Evolutionary conservation across 2,113 vertebrate species (phyloP), one percentile per base, ranked within the genome.

Genomic region (Pseudorectes ferrugineus): DNA sequence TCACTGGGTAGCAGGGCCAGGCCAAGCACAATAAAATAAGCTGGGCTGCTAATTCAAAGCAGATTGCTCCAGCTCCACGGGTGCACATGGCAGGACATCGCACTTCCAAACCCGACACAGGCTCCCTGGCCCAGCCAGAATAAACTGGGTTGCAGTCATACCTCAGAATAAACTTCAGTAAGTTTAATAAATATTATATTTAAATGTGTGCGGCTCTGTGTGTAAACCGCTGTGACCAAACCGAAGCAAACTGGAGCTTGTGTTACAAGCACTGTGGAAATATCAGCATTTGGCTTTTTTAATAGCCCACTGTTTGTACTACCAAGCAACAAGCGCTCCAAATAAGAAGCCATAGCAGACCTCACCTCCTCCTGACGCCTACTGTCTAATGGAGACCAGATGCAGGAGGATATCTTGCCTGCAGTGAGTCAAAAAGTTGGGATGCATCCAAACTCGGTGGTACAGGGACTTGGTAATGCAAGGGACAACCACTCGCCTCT

Each of bases 141-240:
- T 57, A 96, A 96, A 93, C 82, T 90, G 85, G 94, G 72, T 10
- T 92, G 85, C 82, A 71, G n/a, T 92, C 94, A 86, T 96, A 28
- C 81, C 94, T 94, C 94, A 96, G 94, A 83, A 94, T 85, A 95
- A 94, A 91, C 81, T 85, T 22, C 65, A 87, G 51, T 33, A 35
- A 92, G 85, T 92, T 96, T 94, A 94, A 95, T 86, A 93, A 95
- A 95, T 77, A 93, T 93, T 90, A 40, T 81, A 96, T 95, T 96
- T 90, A 93, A 96, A 97, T 11, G 40, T 40, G 92, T 80, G 92
- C 0, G 68, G 95, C 82, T 96, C 87, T 26, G 51, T 52, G 88
- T 23, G 93, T 80, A 94, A 96, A 93, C 92, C 92, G 5, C 92
- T 36, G 78, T 48, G 91, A 93, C 94, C 96, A 73, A 88, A 35